Base-by-base conservation (phyloP, 2,888 invertebrate genomes). In the Xestia xanthographa region DNA sequence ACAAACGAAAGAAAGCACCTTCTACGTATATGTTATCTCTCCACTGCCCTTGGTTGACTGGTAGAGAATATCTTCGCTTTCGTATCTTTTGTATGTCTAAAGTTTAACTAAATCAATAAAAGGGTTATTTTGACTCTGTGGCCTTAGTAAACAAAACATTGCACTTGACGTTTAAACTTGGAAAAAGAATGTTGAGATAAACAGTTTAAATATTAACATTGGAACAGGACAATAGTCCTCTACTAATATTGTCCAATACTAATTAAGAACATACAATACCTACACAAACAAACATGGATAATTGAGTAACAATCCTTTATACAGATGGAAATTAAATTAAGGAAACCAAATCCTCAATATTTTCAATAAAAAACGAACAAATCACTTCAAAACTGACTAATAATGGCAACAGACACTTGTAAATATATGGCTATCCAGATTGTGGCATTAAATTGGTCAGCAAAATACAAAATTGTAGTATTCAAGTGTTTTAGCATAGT, bases 161-260 rank as follows among this genome's bases (percentile, higher is more conserved):
- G 14, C 45, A 66, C 77, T 76, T 82, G 60, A 48, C n/a, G 5
- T 41, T 38, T 45, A 14, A 14, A 29, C 5, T 48, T 0, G 45
- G 22, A 22, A 45, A 71, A 53, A 50, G 0, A 53, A 66, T 58
- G 4, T 70, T 29, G 0, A 45, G 43, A 53, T 77, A 41, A 68
- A 43, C 58, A 6, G 3, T 6, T 0, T 29, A 80, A 70, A 80
- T 66, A 74, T 84, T 84, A 56, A 70, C 45, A 41, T 6, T 60
- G 34, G 22, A 12, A 34, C 11, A 65, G 29, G 11, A 53, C 22
- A 65, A 63, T 26, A 41, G 41, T 48, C 56, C 1, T 56, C 5
- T 29, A 69, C 12, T 11, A 66, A 60, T 50, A 56, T 50, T 63
- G 14, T 67, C 26, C 5, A 8, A 9, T 38, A 29, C 8, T 70